Percentiles rank a stretch among this genome's conserved stretches.
Evolutionary conservation across 2,113 vertebrate species (phyloP).

Genomic region (Aplodontia rufa): DNA sequence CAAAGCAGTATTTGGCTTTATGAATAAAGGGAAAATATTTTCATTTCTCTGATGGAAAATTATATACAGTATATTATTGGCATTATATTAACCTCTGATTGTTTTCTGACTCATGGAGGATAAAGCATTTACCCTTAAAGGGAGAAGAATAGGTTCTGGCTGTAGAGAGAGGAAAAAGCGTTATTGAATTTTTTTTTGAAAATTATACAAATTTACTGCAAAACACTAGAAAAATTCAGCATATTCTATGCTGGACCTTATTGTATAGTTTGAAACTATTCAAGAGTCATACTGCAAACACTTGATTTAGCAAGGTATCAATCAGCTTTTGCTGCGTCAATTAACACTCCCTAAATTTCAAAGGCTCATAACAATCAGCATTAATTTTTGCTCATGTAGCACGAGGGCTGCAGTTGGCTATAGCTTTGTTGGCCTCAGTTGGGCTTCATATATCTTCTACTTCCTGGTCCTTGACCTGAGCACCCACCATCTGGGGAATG

Average conservation of each 20-base stretch:
- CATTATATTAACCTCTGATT: constrained; percentile 43
- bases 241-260: background rate
- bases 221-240: background rate
- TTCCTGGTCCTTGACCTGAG: background rate
- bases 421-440: background rate
- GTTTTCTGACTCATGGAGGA: background rate
- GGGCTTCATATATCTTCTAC: background rate
- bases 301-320: background rate
- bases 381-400: constrained; percentile 32
- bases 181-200: background rate
- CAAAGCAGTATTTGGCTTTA: constrained; percentile 32
- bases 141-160: background rate
- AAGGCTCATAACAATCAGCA: background rate
- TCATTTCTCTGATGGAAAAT: background rate
- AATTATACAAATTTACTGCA: background rate
- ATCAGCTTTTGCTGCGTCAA: background rate
- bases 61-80: background rate
- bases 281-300: background rate
- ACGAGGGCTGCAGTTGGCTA: background rate
- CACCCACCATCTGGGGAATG: background rate
- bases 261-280: background rate
- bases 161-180: background rate
- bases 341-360: background rate
- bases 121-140: background rate
- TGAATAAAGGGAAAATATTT: constrained; percentile 37